Evolutionary conservation across 2,888 invertebrate species (phyloP).

Genomic region (Diarsia rubi): DNA sequence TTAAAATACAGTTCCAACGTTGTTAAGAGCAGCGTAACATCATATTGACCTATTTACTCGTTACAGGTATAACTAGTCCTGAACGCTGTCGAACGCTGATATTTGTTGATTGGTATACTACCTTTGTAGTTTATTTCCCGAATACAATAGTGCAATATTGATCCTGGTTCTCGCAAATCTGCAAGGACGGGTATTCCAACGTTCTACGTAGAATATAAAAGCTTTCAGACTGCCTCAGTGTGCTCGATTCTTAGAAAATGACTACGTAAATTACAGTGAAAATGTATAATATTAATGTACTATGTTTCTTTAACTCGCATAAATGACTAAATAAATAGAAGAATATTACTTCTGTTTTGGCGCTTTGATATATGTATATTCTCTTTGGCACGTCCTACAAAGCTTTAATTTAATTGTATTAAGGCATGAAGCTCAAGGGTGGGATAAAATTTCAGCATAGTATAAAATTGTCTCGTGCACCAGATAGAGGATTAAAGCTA

Average conservation of each 20-base stretch:
- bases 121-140: conserved; percentile 6
- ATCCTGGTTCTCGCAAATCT: conserved; percentile 26
- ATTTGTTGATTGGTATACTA: conserved; percentile 37
- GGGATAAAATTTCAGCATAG: conserved; percentile 1
- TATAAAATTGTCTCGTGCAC: not conserved
- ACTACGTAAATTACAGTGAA: conserved; percentile 3
- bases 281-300: conserved; percentile 4
- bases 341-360: conserved; percentile 13
- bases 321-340: conserved; percentile 1
- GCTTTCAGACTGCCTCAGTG: not conserved
- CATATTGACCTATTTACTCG: conserved; percentile 51
- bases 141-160: conserved; percentile 21
- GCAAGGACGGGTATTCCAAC: not conserved
- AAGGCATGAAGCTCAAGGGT: not conserved
- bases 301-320: not conserved
- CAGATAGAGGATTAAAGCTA: not conserved
- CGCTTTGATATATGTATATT: not conserved
- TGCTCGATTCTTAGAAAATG: conserved; percentile 15
- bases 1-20: not conserved
- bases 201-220: conserved; percentile 7
- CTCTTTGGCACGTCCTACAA: conserved; percentile 7
- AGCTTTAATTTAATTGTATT: conserved; percentile 17
- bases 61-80: conserved; percentile 32
- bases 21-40: conserved; percentile 34
- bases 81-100: conserved; percentile 24